These are phyloP conservation scores for Microcebus lehilahytsara DNA, from an alignment of 2,113 vertebrate species.

Conservation along the genomic window DNA sequence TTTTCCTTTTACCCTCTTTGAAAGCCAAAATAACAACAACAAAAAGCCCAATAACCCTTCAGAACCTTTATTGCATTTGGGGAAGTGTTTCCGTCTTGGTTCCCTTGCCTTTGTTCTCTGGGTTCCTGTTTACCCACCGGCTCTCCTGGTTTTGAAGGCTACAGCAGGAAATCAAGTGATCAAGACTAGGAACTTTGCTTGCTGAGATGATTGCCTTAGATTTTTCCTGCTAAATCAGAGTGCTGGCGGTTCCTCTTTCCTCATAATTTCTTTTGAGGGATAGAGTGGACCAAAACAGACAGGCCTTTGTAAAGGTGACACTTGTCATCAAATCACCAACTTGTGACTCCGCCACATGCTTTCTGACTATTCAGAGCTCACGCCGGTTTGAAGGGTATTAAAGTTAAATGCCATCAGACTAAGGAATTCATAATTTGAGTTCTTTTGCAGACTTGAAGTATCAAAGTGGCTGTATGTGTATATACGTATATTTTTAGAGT, in stretches of 20 bases:
- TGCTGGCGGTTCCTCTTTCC: neutral
- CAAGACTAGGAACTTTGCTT: conserved; percentile 21
- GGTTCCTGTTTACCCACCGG: neutral
- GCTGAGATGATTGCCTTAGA: conserved; percentile 46
- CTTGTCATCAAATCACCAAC: conserved; percentile 23
- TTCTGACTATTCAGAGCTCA: neutral
- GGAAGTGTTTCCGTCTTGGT: conserved; percentile 59
- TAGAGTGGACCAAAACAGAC: conserved; percentile 20
- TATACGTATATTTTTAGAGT: neutral
- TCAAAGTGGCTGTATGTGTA: neutral
- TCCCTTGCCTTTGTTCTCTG: conserved; percentile 37
- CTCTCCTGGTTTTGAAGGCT: neutral
- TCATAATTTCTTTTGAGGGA: conserved; percentile 43
- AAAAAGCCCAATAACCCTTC: conserved; percentile 52
- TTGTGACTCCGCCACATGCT: conserved; percentile 7
- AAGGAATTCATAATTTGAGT: conserved; percentile 38
- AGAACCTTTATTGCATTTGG: conserved; percentile 75
- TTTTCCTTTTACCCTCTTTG: conserved; percentile 36
- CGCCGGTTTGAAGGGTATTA: conserved; percentile 23
- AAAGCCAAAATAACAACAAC: conserved; percentile 71
- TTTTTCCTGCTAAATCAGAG: conserved; percentile 14
- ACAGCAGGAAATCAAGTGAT: conserved; percentile 43
- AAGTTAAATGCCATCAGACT: conserved; percentile 5
- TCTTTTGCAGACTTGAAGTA: conserved; percentile 18
- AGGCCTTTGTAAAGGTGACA: conserved; percentile 63